These are phyloP conservation scores for Ashinkailepas kermadecensis DNA, from an alignment of 2,888 invertebrate species.

Conservation along the genomic window DNA sequence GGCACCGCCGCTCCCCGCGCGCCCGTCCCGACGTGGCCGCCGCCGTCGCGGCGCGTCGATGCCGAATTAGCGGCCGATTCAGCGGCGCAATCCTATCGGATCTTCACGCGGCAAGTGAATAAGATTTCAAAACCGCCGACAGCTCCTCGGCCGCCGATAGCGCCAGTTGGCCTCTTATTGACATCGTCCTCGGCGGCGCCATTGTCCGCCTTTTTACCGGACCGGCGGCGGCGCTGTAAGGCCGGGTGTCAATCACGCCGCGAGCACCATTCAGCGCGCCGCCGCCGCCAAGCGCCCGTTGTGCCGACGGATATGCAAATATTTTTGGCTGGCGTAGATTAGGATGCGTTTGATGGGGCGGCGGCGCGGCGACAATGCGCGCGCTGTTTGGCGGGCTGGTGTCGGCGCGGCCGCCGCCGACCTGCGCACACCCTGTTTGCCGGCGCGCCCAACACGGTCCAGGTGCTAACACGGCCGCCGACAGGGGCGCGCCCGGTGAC, in stretches of 20 bases:
- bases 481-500: not conserved
- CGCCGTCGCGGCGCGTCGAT: too few species aligned
- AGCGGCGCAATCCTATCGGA: too few species aligned
- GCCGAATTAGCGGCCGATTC: too few species aligned
- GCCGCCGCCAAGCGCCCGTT: not conserved
- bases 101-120: not conserved
- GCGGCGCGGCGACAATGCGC: not conserved
- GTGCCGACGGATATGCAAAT: not conserved
- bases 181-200: not conserved
- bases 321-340: conserved; percentile 1
- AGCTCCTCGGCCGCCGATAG: not conserved
- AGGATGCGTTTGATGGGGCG: conserved; percentile 12
- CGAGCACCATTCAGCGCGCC: not conserved
- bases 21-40: too few species aligned
- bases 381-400: not conserved
- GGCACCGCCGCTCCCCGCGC: too few species aligned
- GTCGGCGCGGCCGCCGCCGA: not conserved
- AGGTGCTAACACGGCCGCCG: not conserved
- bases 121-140: not conserved
- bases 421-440: not conserved
- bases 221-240: not conserved
- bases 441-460: not conserved
- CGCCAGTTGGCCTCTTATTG: conserved; percentile 15
- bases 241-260: not conserved
- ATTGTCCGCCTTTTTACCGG: conserved; percentile 2